Evolutionary conservation across 2,113 vertebrate species (phyloP), one percentile per base, ranked within the genome.

Genomic region (Paratilapia polleni): DNA sequence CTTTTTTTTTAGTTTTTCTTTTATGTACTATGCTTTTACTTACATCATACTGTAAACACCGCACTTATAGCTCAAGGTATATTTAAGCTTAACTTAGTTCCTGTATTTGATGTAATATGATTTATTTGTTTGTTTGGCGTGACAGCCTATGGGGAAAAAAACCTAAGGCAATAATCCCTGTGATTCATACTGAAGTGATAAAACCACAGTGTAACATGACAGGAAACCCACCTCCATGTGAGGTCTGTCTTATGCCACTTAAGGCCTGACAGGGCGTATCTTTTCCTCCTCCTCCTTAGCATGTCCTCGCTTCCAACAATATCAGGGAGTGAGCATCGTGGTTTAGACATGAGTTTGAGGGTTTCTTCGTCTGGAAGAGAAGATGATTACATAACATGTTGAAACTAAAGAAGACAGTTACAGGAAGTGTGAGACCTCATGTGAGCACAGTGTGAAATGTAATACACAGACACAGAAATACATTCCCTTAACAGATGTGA

Each of bases 291-390:
- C 73, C 93, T 93, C 81, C 84, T 94, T 81, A 97, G 91, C 86
- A 95, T 93, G 82, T 96, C 96, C 0, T 96, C 96, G 0, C 88
- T 79, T 2, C 96, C 96, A 7, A 97, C 85, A 24, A 97, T 94
- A 12, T 98, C 97, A 0, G 97, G 97, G 26, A 98, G 95, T 3
- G 97, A 97, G 88, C 97, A 98, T 38, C 97, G 96, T 0, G 97
- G 97, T 13, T 88, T 95, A 1, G 74, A 89, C 97, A 98, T 98
- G 84, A 97, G 95, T 19, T 86, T 91, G 17, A 97, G 2, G 0
- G 97, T 98, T 58, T 36, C 78, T 0, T 1, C 1, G 78, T 98
- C 97, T 98, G 86, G 3, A 87, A 76, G 61, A 81, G 41, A 85
- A 86, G 28, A 73, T 56, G 7, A 78, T 74, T 6, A 80, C 19